Evolutionary conservation across 2,888 invertebrate species (phyloP).

Genomic region (Zeuzera pyrina): DNA sequence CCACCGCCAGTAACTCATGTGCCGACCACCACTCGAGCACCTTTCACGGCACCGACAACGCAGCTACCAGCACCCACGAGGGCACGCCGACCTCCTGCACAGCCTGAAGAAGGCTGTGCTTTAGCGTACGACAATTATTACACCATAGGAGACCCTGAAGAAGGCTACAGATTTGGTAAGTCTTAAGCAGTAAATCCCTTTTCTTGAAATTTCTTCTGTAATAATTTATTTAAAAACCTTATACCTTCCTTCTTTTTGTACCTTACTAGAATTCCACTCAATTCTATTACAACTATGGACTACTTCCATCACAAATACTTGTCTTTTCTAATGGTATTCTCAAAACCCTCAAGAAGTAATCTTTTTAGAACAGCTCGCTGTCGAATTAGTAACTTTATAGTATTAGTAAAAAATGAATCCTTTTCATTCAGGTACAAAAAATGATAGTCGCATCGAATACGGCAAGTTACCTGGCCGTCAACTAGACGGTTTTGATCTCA

Average conservation of each 20-base stretch:
- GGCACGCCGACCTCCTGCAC: constrained; percentile 40
- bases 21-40: constrained; percentile 8
- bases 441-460: constrained; percentile 83
- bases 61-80: constrained; percentile 18
- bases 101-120: constrained; percentile 65
- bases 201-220: too few relatives aligned
- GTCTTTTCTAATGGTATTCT: constrained; percentile 6
- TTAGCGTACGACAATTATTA: constrained; percentile 56
- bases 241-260: too few relatives aligned
- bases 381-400: background rate
- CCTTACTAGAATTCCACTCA: too few relatives aligned
- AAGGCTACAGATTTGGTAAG: constrained; percentile 77
- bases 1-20: constrained; percentile 16
- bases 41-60: constrained; percentile 9
- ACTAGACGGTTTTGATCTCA: constrained; percentile 80
- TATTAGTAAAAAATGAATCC: background rate
- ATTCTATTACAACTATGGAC: too few relatives aligned
- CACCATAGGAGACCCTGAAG: constrained; percentile 62
- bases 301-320: constrained; percentile 2
- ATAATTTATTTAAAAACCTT: too few relatives aligned
- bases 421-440: constrained; percentile 70
- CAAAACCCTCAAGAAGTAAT: background rate
- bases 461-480: constrained; percentile 73
- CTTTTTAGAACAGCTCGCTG: constrained; percentile 1
- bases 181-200: too few relatives aligned